phyloP scores from a whole-genome alignment of 2,888 invertebrate genomes.

The Ashinkailepas kermadecensis region DNA sequence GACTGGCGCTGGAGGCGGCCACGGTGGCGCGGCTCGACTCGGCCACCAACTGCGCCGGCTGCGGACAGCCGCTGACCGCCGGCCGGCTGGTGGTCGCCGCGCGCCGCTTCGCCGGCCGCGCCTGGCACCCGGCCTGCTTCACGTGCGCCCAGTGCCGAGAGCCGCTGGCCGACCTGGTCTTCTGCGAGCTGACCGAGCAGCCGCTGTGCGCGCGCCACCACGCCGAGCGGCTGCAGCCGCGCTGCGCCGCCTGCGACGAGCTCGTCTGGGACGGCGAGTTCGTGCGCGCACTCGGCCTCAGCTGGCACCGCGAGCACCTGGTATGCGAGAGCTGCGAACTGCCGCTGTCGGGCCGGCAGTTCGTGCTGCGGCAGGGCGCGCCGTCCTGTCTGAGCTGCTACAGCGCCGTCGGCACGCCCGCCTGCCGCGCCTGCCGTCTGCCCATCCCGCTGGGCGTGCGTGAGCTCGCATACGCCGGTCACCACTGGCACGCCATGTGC shows the following conservation, averaged over 20 bases:
- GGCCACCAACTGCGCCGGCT: background rate
- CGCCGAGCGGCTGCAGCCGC: background rate
- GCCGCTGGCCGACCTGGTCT: background rate
- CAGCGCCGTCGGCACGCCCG: background rate
- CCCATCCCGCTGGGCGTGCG: background rate
- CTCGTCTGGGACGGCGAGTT: background rate
- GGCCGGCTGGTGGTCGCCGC: background rate
- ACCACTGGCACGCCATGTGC: background rate
- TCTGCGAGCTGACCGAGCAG: background rate
- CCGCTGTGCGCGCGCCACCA: background rate
- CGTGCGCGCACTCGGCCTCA: background rate
- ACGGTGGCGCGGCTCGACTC: background rate
- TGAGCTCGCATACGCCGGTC: background rate
- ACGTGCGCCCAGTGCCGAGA: background rate
- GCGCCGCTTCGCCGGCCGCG: background rate
- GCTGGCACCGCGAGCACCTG: background rate
- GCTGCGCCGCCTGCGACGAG: slow-evolving; percentile 11
- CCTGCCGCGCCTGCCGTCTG: background rate
- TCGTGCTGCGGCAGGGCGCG: background rate
- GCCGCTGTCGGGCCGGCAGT: background rate
- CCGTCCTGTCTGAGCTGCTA: background rate
- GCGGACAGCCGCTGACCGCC: background rate
- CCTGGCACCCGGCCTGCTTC: slow-evolving; percentile 19
- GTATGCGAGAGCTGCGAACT: background rate
- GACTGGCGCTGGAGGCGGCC: background rate